Base-by-base conservation (phyloP, 2,113 vertebrate species). In the Zapornia atra region DNA sequence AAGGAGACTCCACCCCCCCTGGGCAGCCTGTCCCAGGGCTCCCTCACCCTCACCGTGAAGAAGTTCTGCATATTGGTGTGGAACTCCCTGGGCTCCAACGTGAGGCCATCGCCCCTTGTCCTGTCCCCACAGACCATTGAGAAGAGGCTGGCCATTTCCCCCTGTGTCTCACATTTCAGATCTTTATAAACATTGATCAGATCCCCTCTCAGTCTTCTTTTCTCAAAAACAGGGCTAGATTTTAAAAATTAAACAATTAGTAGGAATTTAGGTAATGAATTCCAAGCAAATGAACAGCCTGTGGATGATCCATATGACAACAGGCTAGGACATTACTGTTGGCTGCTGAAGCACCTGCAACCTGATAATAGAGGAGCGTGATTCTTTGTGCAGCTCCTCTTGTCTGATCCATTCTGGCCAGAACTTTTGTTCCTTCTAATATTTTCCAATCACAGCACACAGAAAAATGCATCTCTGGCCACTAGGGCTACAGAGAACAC, bases 261-360 rank as follows among this genome's bases (percentile, higher is more conserved):
- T 46, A 71, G 21, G 42, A 86, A 63, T 78, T 71, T 81, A 50
- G 59, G 19, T 29, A 72, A 81, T 18, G 66, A 86, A 83, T 12
- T 6, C 22, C n/a, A 54, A 33, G 17, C 16, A 84, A 69, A 2
- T 13, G 15, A 59, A 54, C 57, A 15, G 34, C 9, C 8, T 36
- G 12, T 25, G 28, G 48, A 48, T 59, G 29, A 68, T 11, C 42
- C 19, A 18, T 10, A 8, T 7, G 28, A 50, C 6, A 40, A 38
- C 56, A 92, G 64, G 34, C 31, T 80, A 44, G 8, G 44, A 9
- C 48, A 42, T 28, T 19, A 28, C 6, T 14, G 5, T n/a, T 46
- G 42, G 51, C 25, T 38, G 38, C 64, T 44, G 21, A 68, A 29
- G 25, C 0, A 0, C 4, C 12, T 2, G 1, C 51, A 80, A 51